These are phyloP conservation scores for Myotis yumanensis DNA, from an alignment of 2,113 vertebrate genomes.

Conservation along the genomic window DNA sequence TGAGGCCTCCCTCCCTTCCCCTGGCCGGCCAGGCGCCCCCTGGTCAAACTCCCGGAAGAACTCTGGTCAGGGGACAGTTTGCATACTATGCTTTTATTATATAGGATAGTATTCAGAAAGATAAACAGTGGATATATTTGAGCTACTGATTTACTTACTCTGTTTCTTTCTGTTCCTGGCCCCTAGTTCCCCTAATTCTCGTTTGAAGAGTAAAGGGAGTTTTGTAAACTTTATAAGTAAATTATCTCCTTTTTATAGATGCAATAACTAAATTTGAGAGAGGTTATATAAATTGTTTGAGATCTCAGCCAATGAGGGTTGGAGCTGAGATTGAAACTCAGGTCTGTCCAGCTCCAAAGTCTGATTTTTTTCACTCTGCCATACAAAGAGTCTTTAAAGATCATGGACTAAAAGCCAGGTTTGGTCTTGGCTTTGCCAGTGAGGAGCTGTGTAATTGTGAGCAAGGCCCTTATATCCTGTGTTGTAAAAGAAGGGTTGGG, in stretches of 20 bases:
- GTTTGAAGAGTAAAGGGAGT: constrained; percentile 1
- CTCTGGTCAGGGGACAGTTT: too few species aligned
- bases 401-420: background rate
- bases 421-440: background rate
- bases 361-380: background rate
- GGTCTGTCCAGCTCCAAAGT: background rate
- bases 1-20: too few species aligned
- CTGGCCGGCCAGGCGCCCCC: too few species aligned
- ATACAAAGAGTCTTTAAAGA: background rate
- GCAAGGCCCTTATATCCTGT: background rate
- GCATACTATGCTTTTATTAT: too few species aligned
- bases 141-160: background rate
- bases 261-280: constrained; percentile 34
- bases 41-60: too few species aligned
- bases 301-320: background rate
- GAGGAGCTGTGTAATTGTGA: background rate
- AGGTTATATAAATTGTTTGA: constrained; percentile 30
- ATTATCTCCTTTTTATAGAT: background rate
- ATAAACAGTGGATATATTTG: background rate
- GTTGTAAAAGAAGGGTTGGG: background rate
- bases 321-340: constrained; percentile 13
- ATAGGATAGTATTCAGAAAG: background rate
- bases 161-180: background rate
- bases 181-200: background rate
- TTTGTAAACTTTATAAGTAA: background rate